Base-by-base conservation (phyloP, 2,888 invertebrate species). In the Apotomis betuletana region DNA sequence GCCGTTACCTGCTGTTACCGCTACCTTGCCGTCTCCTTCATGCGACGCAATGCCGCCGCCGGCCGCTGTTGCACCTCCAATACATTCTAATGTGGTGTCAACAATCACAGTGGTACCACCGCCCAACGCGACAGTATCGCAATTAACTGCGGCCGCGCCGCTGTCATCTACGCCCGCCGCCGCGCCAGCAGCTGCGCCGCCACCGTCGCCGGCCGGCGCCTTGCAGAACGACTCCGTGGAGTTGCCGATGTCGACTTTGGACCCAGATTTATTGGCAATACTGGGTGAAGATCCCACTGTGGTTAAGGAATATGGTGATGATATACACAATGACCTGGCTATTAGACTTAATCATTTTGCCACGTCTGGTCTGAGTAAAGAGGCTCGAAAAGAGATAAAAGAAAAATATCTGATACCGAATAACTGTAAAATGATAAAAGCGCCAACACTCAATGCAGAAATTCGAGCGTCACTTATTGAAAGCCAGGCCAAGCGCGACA, bases 281-380 rank as follows among this genome's bases (percentile, higher is more conserved):
- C 51, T 75, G 6, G 75, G 74, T 13, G 61, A 27, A 5, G 70
- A 73, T 10, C 74, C 70, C 6, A 62, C 74, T 27, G 27, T 41
- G 9, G 10, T 38, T 12, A 69, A 67, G 9, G 64, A 67, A 54
- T 74, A 70, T 38, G 72, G 74, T 3, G 59, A 55, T 4, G 68
- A 73, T 3, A 58, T 75, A 9, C 67, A 71, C 12, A 71, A 67
- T 4, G 75, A 75, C 5, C 13, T 74, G 6, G 57, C 74, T 5
- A 13, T 62, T 12, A 52, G 74, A 13, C 60, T 70, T 13, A 52
- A 73, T 10, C 73, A 74, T 13, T 4, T 63, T 5, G 38, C 5
- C 1, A 41, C 52, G 0, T 15, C 15, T 15, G 15, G 15, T 15
- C 15, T 54, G 0, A 38, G 8, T 13, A 63, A 54, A 41, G 63